phyloP scores from a whole-genome alignment of 2,888 invertebrate genomes.

The Terebella lapidaria region DNA sequence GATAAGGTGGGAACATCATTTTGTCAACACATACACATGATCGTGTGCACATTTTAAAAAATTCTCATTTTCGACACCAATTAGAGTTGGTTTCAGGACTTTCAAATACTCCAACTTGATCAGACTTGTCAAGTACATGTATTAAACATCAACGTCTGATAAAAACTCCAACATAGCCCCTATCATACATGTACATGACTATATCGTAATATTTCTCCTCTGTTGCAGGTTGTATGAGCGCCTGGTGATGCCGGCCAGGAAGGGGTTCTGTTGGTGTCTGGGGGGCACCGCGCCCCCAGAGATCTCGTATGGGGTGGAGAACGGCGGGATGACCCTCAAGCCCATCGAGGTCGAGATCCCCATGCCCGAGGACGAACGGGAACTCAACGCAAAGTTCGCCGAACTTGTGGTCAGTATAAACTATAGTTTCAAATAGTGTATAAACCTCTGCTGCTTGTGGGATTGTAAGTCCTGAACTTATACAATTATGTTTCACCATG shows the following conservation, averaged over 20 bases:
- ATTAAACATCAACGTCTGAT: no score
- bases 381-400: conserved; percentile 87
- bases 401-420: conserved; percentile 75
- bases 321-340: conserved; percentile 61
- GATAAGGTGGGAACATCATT: no score
- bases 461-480: no score
- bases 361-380: conserved; percentile 79
- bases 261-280: conserved; percentile 51
- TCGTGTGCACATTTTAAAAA: no score
- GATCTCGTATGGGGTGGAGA: conserved; percentile 89
- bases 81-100: no score
- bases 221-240: background rate
- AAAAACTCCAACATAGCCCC: no score
- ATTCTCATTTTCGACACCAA: no score
- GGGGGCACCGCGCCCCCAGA: conserved; percentile 82
- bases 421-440: background rate
- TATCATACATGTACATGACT: no score
- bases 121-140: no score
- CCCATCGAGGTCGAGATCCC: conserved; percentile 69
- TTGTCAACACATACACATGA: no score
- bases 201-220: background rate
- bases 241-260: conserved; percentile 19
- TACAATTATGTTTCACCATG: no score
- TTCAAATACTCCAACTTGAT: no score
- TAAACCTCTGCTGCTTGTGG: background rate